phyloP scores from a whole-genome alignment of 1,140 invertebrate species.

The Batillaria attramentaria region DNA sequence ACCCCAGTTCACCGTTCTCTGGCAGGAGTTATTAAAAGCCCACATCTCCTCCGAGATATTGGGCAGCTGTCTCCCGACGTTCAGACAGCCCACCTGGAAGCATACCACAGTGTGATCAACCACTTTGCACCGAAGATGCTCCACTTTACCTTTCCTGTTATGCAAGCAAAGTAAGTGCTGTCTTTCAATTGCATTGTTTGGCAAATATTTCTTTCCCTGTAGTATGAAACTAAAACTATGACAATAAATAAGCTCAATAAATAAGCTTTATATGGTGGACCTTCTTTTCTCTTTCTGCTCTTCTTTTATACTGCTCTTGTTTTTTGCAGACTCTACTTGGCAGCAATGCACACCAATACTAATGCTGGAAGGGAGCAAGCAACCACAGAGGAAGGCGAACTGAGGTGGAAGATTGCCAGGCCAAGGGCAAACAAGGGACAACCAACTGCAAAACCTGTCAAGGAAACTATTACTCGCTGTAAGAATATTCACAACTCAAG shows the following conservation, averaged over 20 bases:
- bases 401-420: neutral
- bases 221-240: no score
- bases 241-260: slow-evolving; percentile 4
- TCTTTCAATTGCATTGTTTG: neutral
- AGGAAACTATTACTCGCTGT: neutral
- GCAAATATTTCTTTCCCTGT: slow-evolving; percentile 1
- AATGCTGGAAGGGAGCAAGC: neutral
- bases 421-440: neutral
- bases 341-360: neutral
- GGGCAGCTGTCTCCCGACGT: neutral
- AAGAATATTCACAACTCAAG: neutral
- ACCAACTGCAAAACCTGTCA: neutral
- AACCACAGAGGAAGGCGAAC: neutral
- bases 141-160: neutral
- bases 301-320: no score
- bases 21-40: neutral
- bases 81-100: neutral
- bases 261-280: slow-evolving; percentile 3
- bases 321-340: neutral
- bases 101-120: neutral
- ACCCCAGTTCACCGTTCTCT: neutral
- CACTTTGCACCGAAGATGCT: neutral
- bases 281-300: no score
- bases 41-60: neutral
- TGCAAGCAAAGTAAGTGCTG: neutral